phyloP scores from a whole-genome alignment of 2,113 vertebrate genomes.

The Pontoporia blainvillei region DNA sequence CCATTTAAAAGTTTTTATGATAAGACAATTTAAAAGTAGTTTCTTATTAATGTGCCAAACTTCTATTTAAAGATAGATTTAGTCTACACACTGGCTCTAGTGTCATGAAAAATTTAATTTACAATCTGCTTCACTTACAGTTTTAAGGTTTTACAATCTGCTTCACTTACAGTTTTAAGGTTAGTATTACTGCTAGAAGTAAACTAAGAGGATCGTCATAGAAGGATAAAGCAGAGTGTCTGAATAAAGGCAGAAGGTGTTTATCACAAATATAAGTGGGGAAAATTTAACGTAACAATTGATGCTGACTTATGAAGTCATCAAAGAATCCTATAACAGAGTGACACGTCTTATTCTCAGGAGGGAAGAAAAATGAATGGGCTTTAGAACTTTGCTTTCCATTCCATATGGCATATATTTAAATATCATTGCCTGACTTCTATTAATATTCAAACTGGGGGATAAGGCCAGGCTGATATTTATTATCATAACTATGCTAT shows the following conservation, averaged over 20 bases:
- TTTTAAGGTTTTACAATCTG: not conserved
- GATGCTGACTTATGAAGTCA: not conserved
- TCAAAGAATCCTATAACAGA: not conserved
- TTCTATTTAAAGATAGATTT: not conserved
- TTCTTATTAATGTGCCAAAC: constrained; percentile 32
- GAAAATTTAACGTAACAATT: not conserved
- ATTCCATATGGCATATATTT: not conserved
- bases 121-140: not conserved
- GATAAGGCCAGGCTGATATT: not conserved
- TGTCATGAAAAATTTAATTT: constrained; percentile 8
- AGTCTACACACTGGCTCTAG: not conserved
- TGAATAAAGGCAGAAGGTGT: not conserved
- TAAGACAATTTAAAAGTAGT: not conserved
- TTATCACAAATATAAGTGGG: not conserved
- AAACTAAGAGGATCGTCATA: not conserved
- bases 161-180: not conserved
- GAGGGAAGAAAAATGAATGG: not conserved
- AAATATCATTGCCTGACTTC: not conserved
- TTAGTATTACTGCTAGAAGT: not conserved
- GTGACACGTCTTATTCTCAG: not conserved
- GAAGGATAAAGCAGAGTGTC: not conserved
- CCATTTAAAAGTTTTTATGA: not conserved
- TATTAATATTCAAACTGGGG: not conserved
- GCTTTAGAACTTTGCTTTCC: not conserved
- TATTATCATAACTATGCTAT: not conserved